Percentiles rank a stretch among this genome's conserved stretches.
phyloP scores from a whole-genome alignment of 2,888 invertebrate species.

The Drosophila bunnanda region DNA sequence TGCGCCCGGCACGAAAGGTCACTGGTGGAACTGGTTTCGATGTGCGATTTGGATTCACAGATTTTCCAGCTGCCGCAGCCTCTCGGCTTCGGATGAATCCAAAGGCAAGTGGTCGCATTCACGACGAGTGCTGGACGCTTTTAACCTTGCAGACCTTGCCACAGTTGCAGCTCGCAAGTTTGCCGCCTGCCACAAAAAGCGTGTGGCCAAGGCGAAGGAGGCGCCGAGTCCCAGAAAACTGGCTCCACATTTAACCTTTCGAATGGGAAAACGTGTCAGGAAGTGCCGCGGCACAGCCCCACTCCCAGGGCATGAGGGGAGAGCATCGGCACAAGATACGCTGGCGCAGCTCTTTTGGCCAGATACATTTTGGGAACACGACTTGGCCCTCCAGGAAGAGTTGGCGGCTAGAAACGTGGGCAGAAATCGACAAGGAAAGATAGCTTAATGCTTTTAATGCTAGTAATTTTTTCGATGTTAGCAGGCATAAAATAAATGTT shows the following conservation, averaged over 20 bases:
- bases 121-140: conserved; percentile 41
- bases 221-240: conserved; percentile 33
- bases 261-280: conserved; percentile 65
- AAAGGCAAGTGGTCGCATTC: conserved; percentile 51
- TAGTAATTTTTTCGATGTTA: conserved; percentile 26
- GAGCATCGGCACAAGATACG: conserved; percentile 9
- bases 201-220: conserved; percentile 75
- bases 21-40: conserved; percentile 70
- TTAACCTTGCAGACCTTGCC: conserved; percentile 80
- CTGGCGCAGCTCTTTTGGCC: conserved; percentile 12
- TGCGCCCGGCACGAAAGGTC: conserved; percentile 67
- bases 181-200: conserved; percentile 35
- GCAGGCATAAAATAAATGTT: conserved; percentile 24
- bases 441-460: conserved; percentile 16
- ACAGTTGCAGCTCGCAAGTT: conserved; percentile 67
- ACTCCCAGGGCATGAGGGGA: conserved; percentile 25
- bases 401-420: conserved; percentile 18
- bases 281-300: conserved; percentile 57
- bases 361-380: conserved; percentile 33
- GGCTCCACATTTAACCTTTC: conserved; percentile 69
- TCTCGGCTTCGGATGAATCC: conserved; percentile 34
- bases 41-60: conserved; percentile 19
- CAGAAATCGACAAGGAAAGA: conserved; percentile 26
- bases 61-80: conserved; percentile 26
- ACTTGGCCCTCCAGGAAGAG: conserved; percentile 39